These are phyloP conservation scores for Tetramorium simillimum DNA, from an alignment of 1,140 invertebrate genomes.

Conservation along the genomic window DNA sequence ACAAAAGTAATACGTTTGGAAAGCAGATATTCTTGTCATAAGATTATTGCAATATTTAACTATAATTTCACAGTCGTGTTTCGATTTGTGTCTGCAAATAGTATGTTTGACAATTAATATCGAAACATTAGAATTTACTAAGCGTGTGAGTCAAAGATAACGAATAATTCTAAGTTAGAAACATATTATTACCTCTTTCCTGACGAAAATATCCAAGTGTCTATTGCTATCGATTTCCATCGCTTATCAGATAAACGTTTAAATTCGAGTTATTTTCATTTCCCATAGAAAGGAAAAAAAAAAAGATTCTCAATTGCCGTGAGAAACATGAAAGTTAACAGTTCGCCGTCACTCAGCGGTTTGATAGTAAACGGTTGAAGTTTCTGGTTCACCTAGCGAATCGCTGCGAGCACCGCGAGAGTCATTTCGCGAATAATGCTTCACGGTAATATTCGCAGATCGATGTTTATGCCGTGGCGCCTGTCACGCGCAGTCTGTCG, in stretches of 20 bases:
- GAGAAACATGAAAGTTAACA: slow-evolving; percentile 26
- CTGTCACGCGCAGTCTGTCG: slow-evolving; percentile 57
- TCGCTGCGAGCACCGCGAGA: slow-evolving; percentile 32
- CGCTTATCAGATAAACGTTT: background rate
- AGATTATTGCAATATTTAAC: background rate
- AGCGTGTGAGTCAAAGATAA: background rate
- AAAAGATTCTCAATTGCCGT: slow-evolving; percentile 13
- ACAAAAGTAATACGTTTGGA: background rate
- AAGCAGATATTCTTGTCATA: background rate
- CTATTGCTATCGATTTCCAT: background rate
- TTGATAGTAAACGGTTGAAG: slow-evolving; percentile 40
- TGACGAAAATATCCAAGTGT: background rate
- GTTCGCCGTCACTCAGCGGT: slow-evolving; percentile 17
- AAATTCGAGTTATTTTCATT: slow-evolving; percentile 3
- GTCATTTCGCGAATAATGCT: slow-evolving; percentile 56
- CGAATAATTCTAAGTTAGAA: background rate
- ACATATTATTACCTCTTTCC: background rate
- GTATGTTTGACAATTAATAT: background rate
- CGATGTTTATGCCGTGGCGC: slow-evolving; percentile 56
- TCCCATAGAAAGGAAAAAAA: background rate
- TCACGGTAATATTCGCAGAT: slow-evolving; percentile 54
- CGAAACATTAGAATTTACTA: background rate
- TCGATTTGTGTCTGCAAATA: background rate
- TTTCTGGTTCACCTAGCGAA: slow-evolving; percentile 40
- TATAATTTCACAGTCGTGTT: background rate